Base-by-base conservation (phyloP, 2,888 invertebrate species). In the Fissipunctia ypsillon region DNA sequence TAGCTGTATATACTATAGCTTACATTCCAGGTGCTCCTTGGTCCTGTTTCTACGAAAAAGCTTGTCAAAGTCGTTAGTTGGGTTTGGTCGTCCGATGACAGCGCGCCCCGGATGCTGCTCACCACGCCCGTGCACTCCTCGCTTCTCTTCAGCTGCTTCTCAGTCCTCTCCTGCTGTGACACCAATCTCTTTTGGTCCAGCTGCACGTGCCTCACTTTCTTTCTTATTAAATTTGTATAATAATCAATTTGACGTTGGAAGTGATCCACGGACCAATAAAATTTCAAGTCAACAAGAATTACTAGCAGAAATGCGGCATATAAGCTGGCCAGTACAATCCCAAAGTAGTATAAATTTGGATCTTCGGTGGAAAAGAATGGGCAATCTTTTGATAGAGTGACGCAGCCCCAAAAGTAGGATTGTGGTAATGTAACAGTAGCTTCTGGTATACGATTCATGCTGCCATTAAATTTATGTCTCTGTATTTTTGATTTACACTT, bases 401-500 rank as follows among this genome's bases (percentile, higher is more conserved):
- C 35, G 60, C 95, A 96, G 76, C 84, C 90, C 95, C 95, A 95
- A 80, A 95, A 93, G 78, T 93, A 94, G 22, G 94, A 93, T 54
- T 35, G 87, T 81, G n/a, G 89, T 86, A 16, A 22, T 16, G 25
- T n/a, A 54, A 66, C 70, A 35, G 73, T 69, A 64, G 78, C 66
- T 66, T 82, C 84, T 70, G 85, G 77, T 73, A 83, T 64, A 54
- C 68, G 74, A 84, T 84, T 88, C 91, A 92, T 92, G 71, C 60
- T 89, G 75, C 79, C 81, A 67, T 72, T 65, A 57, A 78, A 84
- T 69, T 28, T n/a, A 31, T 76, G 31, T 59, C 54, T 76, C 69
- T 54, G 52, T 25, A 83, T 63, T 61, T 85, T 85, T 71, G 38
- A 56, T 60, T 54, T 61, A 48, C 14, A 57, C 69, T 67, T 72